Evolutionary conservation across 2,113 vertebrate genomes (phyloP), one percentile per base, ranked within the genome.

Genomic region (Turnix velox): DNA sequence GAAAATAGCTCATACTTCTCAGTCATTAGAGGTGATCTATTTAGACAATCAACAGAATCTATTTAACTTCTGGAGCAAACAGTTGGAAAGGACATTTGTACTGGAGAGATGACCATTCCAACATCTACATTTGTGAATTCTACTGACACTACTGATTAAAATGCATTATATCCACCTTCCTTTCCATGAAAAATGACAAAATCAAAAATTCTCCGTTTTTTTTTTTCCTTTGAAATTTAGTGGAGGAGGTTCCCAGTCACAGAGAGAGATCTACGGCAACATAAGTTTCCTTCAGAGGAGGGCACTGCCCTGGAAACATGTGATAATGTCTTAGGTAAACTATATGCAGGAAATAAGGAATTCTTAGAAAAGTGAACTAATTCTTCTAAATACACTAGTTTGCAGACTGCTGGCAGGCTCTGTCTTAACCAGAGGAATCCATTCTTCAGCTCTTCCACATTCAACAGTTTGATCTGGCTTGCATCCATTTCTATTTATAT

Each of bases 241-340:
- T 11, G 9, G 28, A 30, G 10, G 9, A 0, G 2, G 0, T 2
- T n/a, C 12, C 62, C 46, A 59, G 52, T 40, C 33, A 75, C 6
- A 62, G 43, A 33, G 11, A 22, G n/a, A 37, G 24, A 90, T n/a
- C 23, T 51, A 69, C 14, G 1, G 0, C 16, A 35, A 43, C 49
- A 55, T 55, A 10, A 14, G 3, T 39, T 55, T 78, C 81, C 49
- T 69, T 57, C 66, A 35, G 51, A 48, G 24, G 18, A 51, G 10
- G n/a, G 28, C 7, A 3, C 51, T 74, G 37, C 18, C 45, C 24
- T 57, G 30, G 59, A 77, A 94, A 66, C 31, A 27, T 6, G 5
- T 9, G 23, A 39, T 46, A 85, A 42, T 13, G 3, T 62, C 42
- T 74, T 23, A 84, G 40, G 42, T 19, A 76, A 87, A 84, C 25